Percentiles rank a stretch among this genome's conserved stretches.
These are phyloP conservation scores for Vollenhovia emeryi DNA, from an alignment of 1,140 invertebrate genomes.

Conservation along the genomic window DNA sequence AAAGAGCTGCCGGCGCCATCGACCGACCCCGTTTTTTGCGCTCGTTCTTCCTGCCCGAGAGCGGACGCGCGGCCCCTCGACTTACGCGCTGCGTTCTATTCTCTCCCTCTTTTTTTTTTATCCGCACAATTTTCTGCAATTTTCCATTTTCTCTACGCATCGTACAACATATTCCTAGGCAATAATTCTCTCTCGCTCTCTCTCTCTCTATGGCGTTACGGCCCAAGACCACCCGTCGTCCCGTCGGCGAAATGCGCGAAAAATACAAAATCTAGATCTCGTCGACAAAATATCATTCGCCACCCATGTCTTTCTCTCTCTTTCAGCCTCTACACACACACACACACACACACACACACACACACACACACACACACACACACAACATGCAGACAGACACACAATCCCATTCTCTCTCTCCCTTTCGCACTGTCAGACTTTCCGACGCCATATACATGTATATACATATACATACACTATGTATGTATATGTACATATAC, in stretches of 20 bases:
- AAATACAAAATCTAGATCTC: conserved; percentile 83
- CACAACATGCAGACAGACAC: too few species aligned
- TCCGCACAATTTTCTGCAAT: conserved; percentile 40
- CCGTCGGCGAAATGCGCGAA: conserved; percentile 76
- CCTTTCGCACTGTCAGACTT: conserved; percentile 49
- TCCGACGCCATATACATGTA: conserved; percentile 59
- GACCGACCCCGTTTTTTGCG: conserved; percentile 41
- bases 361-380: too few species aligned
- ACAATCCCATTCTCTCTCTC: conserved; percentile 30
- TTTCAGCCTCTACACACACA: conserved; percentile 2
- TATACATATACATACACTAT: conserved; percentile 65
- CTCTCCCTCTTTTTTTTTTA: conserved; percentile 56
- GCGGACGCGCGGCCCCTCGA: conserved; percentile 64
- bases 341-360: too few species aligned
- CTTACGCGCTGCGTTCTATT: conserved; percentile 49
- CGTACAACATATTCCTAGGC: background rate
- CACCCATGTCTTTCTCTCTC: conserved; percentile 11
- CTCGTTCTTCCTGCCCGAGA: conserved; percentile 52
- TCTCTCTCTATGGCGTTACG: conserved; percentile 42
- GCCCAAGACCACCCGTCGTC: conserved; percentile 71
- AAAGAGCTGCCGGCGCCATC: conserved; percentile 38
- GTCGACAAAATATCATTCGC: conserved; percentile 80
- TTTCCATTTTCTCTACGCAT: conserved; percentile 12
- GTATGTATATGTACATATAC: conserved; percentile 73
- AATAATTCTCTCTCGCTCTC: background rate